A percentile compares a stretch with the other conserved stretches of the same genome.
phyloP scores from a whole-genome alignment of 2,113 vertebrate species.

The Labeo rohita region DNA sequence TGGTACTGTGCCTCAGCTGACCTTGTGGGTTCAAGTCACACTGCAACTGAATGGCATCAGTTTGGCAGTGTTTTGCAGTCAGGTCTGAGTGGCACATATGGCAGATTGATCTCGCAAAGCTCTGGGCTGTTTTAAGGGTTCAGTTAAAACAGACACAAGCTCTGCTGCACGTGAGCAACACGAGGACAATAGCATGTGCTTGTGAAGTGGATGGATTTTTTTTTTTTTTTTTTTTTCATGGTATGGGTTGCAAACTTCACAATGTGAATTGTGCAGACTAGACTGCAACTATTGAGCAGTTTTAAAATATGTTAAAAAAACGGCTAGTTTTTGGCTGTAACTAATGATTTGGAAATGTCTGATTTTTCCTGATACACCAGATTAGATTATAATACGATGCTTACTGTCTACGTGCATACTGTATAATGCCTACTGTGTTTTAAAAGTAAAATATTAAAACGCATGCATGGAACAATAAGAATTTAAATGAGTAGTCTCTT shows the following conservation, averaged over 20 bases:
- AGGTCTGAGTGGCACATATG: constrained; percentile 30
- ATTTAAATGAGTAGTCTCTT: not conserved
- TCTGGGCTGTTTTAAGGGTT: constrained; percentile 14
- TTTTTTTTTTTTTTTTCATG: not conserved
- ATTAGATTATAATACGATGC: not conserved
- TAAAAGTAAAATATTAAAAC: not conserved
- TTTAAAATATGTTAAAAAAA: not conserved
- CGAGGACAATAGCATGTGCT: not conserved
- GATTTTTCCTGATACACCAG: not conserved
- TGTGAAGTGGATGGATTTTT: not conserved
- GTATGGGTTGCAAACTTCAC: not conserved
- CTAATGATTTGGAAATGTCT: not conserved
- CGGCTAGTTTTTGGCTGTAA: not conserved
- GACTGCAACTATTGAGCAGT: not conserved
- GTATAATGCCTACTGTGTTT: not conserved
- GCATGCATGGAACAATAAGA: not conserved
- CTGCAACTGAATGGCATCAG: not conserved
- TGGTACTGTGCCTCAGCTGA: constrained; percentile 4
- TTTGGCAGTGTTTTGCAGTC: not conserved
- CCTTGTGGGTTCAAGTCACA: not conserved
- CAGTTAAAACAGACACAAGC: not conserved
- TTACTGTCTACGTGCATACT: not conserved
- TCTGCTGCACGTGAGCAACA: not conserved
- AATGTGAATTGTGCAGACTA: not conserved
- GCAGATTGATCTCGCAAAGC: constrained; percentile 18